phyloP scores from a whole-genome alignment of 2,888 invertebrate genomes.

The Tetheella fluctuosa region DNA sequence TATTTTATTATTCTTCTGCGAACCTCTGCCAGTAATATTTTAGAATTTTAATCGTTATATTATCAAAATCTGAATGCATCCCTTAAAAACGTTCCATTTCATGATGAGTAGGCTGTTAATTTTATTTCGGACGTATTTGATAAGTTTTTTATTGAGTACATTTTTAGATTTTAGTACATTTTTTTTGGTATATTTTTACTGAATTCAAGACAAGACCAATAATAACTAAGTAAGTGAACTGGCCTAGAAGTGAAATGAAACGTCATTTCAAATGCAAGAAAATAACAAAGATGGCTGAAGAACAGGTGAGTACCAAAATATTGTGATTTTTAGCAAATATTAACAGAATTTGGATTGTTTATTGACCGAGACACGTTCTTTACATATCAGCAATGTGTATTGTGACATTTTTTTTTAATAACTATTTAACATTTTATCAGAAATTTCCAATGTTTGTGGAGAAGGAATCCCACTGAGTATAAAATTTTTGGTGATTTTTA shows the following conservation, averaged over 20 bases:
- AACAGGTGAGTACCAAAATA: constrained; percentile 88
- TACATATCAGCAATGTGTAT: neutral
- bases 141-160: too few species aligned
- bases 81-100: neutral
- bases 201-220: constrained; percentile 17
- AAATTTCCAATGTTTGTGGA: neutral
- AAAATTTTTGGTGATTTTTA: constrained; percentile 17
- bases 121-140: too few species aligned
- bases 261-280: constrained; percentile 78
- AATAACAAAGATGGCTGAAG: constrained; percentile 90
- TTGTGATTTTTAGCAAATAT: constrained; percentile 61
- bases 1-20: constrained; percentile 20
- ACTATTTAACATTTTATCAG: neutral
- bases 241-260: constrained; percentile 44
- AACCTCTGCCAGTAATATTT: constrained; percentile 35
- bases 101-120: neutral
- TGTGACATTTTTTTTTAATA: neutral
- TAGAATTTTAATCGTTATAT: neutral
- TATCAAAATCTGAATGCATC: constrained; percentile 19
- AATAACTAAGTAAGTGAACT: constrained; percentile 22
- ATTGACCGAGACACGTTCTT: neutral
- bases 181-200: too few species aligned
- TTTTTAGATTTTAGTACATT: too few species aligned
- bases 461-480: constrained; percentile 15
- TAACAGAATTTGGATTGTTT: constrained; percentile 60